Evolutionary conservation across 1,140 invertebrate genomes (phyloP).

Genomic region (Leucophenga varia): DNA sequence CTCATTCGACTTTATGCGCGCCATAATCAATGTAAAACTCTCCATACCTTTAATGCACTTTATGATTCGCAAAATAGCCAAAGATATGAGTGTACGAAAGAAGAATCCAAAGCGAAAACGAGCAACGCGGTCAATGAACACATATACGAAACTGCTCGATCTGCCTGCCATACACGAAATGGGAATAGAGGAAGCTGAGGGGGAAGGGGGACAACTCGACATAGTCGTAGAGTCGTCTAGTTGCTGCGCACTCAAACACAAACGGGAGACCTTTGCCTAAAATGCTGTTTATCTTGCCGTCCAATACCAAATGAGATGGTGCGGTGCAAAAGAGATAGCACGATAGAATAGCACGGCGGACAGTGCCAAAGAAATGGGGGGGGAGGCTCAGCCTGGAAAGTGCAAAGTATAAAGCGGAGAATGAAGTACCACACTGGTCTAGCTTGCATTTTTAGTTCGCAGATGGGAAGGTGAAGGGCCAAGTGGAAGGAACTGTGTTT

Average conservation of each 20-base stretch:
- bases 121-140: constrained; percentile 45
- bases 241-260: constrained; percentile 19
- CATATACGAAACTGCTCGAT: constrained; percentile 22
- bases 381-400: constrained; percentile 14
- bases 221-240: constrained; percentile 16
- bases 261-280: constrained; percentile 40
- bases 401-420: constrained; percentile 40
- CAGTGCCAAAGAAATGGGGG: constrained; percentile 44
- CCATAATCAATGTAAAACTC: constrained; percentile 37
- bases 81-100: constrained; percentile 2
- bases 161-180: constrained; percentile 19
- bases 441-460: constrained; percentile 18
- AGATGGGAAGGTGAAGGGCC: too few relatives aligned
- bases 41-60: constrained; percentile 35
- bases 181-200: constrained; percentile 8
- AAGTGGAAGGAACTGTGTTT: too few relatives aligned
- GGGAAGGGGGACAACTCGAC: constrained; percentile 16
- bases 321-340: constrained; percentile 5
- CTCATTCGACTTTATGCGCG: constrained; percentile 41
- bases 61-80: constrained; percentile 15
- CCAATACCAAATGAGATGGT: constrained; percentile 14
- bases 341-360: constrained; percentile 5
- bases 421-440: constrained; percentile 37
- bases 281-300: constrained; percentile 47
- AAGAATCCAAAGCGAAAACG: constrained; percentile 12